Evolutionary conservation across 30 jellyfish, hydroid and myxozoan species (phyloP), one percentile per base, ranked within the genome.

Genomic region (Pelagia noctiluca): DNA sequence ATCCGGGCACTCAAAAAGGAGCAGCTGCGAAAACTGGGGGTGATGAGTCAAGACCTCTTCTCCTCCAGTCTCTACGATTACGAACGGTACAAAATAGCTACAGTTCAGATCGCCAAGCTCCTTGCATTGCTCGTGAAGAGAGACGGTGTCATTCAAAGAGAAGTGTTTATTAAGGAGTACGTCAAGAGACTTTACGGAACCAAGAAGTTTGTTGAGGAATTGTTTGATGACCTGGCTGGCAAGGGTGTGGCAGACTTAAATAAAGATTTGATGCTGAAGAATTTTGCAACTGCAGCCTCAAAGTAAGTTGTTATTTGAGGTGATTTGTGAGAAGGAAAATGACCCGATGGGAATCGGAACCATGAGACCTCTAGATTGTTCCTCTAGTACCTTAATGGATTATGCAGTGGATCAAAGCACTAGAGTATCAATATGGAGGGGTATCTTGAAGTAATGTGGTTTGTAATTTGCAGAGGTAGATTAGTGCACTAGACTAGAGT

Each of bases 11-110:
- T 88, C 80, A 71, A 74, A n/a, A 80, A 84, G 75, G 50, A 78
- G 47, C 93, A 88, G 26, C 28, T 88, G 18, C 90, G 97, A 63
- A 84, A 84, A 77, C 19, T 80, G 12, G 85, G 76, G 38, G 79
- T 34, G 13, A 63, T 83, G 81, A 36, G 64, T 33, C 88, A 76
- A 11, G 92, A n/a, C 1, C 0, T 79, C 13, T 78, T 76, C 30
- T 28, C 97, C 0, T 76, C 93, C 10, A 80, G 74, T 26, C 10
- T 84, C 35, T 88, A 88, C 31, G 89, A 88, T 24, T 85, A 88
- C 74, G 97, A 88, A 69, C 65, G 23, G 31, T 79, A 52, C 38
- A 50, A 74, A 36, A 76, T 88, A 4, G 60, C 80, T 0, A 86
- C 93, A 18, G 54, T 34, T 26, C 82, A 80, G 22, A 38, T 88